Percentiles rank a stretch among this genome's conserved stretches.
Conservation (phyloP, 2,797 vertebrate genomes). For the Pseudocheirus occidentalis region DNA sequence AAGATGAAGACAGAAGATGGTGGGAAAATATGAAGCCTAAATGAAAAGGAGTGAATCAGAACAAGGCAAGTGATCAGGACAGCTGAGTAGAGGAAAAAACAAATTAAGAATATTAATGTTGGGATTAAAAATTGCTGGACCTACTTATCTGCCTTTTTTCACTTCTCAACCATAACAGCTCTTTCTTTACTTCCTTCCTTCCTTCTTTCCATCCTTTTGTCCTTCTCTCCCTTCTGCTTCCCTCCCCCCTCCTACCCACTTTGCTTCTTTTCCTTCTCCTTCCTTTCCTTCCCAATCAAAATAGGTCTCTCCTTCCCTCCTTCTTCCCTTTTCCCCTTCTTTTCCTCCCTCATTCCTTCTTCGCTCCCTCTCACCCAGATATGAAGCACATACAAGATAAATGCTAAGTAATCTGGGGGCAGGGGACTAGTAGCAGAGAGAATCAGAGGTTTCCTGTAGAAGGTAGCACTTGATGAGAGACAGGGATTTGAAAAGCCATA, state of each 20-base stretch:
- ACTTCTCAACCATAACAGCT: background rate
- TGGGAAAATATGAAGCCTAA: background rate
- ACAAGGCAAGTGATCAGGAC: background rate
- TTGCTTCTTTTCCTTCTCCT: background rate
- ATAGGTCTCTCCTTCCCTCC: background rate
- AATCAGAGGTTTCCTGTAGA: background rate
- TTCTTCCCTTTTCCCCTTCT: background rate
- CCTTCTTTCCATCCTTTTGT: no score
- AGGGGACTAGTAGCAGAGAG: background rate
- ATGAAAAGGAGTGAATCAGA: background rate
- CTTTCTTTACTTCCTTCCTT: background rate
- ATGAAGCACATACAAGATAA: background rate
- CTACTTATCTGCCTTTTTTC: background rate
- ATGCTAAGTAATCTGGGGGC: background rate
- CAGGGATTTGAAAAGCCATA: background rate
- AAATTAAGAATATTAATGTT: background rate
- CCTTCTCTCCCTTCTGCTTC: background rate
- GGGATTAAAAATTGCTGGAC: background rate
- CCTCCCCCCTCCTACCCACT: background rate
- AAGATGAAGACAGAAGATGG: background rate
- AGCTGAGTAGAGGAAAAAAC: background rate
- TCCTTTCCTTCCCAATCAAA: background rate
- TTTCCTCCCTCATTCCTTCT: background rate
- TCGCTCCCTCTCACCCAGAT: background rate
- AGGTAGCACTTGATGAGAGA: background rate